Percentiles rank a stretch among this genome's conserved stretches.
Conservation (phyloP, 1,140 invertebrate genomes). For the Trichonephila clavipes region DNA sequence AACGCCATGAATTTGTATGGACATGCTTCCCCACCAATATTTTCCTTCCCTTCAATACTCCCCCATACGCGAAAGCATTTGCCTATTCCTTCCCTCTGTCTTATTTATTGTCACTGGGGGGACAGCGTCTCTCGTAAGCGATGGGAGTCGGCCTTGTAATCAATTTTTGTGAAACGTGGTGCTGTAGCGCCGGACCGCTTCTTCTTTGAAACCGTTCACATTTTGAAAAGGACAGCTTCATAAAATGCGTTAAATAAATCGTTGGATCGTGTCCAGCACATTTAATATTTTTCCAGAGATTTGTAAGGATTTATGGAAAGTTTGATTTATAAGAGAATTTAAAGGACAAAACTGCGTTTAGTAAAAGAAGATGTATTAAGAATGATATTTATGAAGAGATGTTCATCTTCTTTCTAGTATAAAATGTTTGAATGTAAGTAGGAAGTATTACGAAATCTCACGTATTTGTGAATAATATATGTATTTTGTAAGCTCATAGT, state of each 20-base stretch:
- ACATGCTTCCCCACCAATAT: too few relatives aligned
- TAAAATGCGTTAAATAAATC: constrained; percentile 35
- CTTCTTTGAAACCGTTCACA: not conserved
- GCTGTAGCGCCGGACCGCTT: not conserved
- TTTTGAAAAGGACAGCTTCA: constrained; percentile 6
- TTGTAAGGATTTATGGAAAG: not conserved
- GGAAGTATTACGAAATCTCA: too few relatives aligned
- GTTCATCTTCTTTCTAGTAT: too few relatives aligned
- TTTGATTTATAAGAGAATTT: not conserved
- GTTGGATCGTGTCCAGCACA: not conserved
- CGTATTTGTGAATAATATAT: too few relatives aligned
- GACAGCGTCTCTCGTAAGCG: not conserved
- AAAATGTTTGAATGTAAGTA: too few relatives aligned
- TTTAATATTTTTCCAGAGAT: not conserved
- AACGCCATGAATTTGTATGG: too few relatives aligned
- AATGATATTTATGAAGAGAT: too few relatives aligned
- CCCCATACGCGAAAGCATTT: too few relatives aligned
- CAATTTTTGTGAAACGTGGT: constrained; percentile 3
- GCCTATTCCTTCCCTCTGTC: too few relatives aligned
- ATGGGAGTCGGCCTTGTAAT: not conserved
- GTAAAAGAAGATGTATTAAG: too few relatives aligned
- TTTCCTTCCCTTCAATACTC: too few relatives aligned
- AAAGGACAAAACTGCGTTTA: not conserved
- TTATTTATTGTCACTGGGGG: not conserved
- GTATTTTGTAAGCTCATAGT: too few relatives aligned